Percentiles rank a stretch among this genome's conserved stretches.
phyloP scores from a whole-genome alignment of 2,888 invertebrate genomes.

The Andrena bicolor region DNA sequence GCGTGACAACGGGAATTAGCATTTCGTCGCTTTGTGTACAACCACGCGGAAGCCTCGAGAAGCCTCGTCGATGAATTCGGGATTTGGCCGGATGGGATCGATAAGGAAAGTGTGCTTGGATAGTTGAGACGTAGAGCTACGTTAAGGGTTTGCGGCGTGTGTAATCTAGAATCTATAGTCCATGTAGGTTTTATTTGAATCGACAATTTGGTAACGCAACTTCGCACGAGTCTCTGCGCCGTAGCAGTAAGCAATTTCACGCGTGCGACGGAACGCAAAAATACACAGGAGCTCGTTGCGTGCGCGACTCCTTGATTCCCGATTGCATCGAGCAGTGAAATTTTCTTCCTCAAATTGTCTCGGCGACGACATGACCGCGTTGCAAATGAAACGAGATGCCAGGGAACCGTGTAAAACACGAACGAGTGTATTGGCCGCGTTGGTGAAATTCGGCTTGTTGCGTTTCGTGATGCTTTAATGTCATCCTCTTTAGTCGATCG shows the following conservation, averaged over 20 bases:
- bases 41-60: neutral
- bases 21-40: conserved; percentile 12
- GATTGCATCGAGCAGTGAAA: conserved; percentile 9
- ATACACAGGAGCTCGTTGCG: neutral
- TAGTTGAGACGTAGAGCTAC: no score
- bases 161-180: no score
- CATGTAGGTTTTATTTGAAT: no score
- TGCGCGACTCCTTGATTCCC: conserved; percentile 5
- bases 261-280: conserved; percentile 20
- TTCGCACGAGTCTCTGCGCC: no score
- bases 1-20: conserved; percentile 49
- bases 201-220: no score
- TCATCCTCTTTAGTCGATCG: conserved; percentile 30
- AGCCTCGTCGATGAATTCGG: neutral
- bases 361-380: neutral
- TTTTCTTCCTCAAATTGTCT: neutral
- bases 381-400: neutral
- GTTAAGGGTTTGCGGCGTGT: no score
- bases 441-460: conserved; percentile 59
- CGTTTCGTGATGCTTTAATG: conserved; percentile 55
- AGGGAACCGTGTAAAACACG: conserved; percentile 16
- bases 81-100: no score
- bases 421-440: conserved; percentile 18
- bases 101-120: no score
- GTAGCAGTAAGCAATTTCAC: neutral